Evolutionary conservation across 1,140 invertebrate species (phyloP).

Genomic region (Eriosoma lanigerum): DNA sequence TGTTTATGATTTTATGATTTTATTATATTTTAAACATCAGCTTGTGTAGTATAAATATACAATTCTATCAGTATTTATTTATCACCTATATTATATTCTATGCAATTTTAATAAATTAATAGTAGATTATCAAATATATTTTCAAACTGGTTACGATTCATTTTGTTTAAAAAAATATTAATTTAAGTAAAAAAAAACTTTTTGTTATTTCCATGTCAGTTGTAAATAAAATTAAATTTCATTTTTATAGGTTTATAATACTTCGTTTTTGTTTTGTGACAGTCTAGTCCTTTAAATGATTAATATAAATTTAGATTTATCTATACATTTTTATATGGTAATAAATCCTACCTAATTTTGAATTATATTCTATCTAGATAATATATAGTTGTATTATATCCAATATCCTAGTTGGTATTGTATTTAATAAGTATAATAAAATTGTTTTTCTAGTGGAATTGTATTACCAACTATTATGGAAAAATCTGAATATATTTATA

Average conservation of each 20-base stretch:
- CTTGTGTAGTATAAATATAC: background rate
- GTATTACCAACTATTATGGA: background rate
- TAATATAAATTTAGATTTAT: slow-evolving; percentile 1
- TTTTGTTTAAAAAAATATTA: background rate
- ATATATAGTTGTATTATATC: background rate
- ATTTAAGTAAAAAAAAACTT: background rate
- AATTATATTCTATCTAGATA: slow-evolving; percentile 21
- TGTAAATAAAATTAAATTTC: slow-evolving; percentile 35
- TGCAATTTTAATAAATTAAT: slow-evolving; percentile 1
- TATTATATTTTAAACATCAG: background rate
- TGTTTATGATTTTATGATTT: background rate
- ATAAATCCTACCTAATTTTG: background rate
- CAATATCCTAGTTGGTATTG: background rate
- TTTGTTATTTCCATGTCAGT: slow-evolving; percentile 13
- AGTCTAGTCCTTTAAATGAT: slow-evolving; percentile 35
- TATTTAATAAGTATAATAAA: background rate
- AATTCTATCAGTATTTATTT: slow-evolving; percentile 19
- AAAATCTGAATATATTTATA: background rate
- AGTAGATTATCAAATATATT: background rate
- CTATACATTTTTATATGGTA: background rate
- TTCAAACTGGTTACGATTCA: slow-evolving; percentile 2
- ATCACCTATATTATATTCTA: background rate
- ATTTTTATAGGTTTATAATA: slow-evolving; percentile 27
- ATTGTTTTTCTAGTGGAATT: slow-evolving; percentile 1
- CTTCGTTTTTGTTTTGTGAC: slow-evolving; percentile 22